phyloP scores from a whole-genome alignment of 1,140 invertebrate genomes.

The Vanessa tameamea region DNA sequence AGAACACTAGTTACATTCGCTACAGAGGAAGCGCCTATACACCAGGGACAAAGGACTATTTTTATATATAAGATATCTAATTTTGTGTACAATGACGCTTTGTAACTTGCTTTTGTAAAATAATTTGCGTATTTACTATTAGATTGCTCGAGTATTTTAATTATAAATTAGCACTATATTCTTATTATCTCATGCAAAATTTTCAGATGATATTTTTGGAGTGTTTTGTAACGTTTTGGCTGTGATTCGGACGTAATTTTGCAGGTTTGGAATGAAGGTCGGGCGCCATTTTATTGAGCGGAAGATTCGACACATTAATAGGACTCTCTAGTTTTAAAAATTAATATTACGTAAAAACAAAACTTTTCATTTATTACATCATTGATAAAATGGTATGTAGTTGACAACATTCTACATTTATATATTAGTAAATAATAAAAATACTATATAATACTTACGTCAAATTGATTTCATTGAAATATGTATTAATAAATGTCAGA shows the following conservation, averaged over 20 bases:
- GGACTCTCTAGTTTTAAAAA: neutral
- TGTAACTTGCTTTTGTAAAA: conserved; percentile 9
- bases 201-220: conserved; percentile 55
- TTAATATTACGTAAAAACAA: too few species aligned
- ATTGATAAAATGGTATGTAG: too few species aligned
- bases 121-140: neutral
- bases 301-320: conserved; percentile 9
- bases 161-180: conserved; percentile 10
- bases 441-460: too few species aligned
- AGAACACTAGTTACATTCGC: neutral
- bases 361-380: too few species aligned
- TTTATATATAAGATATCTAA: neutral
- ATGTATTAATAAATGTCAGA: too few species aligned
- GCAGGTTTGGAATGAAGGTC: conserved; percentile 24
- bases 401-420: too few species aligned
- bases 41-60: neutral
- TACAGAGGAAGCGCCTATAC: neutral
- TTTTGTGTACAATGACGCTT: conserved; percentile 4
- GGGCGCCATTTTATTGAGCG: conserved; percentile 26
- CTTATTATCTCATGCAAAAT: conserved; percentile 30
- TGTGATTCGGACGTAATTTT: conserved; percentile 60
- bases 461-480: too few species aligned
- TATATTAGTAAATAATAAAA: too few species aligned
- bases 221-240: conserved; percentile 56
- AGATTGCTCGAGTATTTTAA: neutral